A percentile compares a stretch with the other conserved stretches of the same genome.
phyloP scores from a whole-genome alignment of 2,888 invertebrate genomes.

The Zygaena filipendulae region DNA sequence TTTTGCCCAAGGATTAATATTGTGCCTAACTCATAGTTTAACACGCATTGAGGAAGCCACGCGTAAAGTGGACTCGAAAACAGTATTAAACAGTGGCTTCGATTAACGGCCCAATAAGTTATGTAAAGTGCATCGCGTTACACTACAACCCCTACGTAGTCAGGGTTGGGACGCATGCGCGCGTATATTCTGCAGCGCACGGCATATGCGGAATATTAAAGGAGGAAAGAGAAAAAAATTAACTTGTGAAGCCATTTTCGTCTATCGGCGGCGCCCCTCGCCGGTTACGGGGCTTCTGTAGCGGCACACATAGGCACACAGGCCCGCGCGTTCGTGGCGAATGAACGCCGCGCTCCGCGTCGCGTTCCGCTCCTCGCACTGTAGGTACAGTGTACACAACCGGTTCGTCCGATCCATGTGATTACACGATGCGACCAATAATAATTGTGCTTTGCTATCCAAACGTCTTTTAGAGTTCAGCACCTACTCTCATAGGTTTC shows the following conservation, averaged over 20 bases:
- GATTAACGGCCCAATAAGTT: constrained; percentile 65
- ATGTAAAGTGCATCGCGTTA: constrained; percentile 66
- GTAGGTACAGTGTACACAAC: constrained; percentile 22
- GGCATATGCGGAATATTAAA: constrained; percentile 69
- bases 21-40: constrained; percentile 17
- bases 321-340: constrained; percentile 42
- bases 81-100: constrained; percentile 62
- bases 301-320: constrained; percentile 51
- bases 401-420: constrained; percentile 36
- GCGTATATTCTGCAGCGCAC: constrained; percentile 55
- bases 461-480: too few species aligned
- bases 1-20: constrained; percentile 59
- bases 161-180: constrained; percentile 58
- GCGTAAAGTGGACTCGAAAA: constrained; percentile 58
- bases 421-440: constrained; percentile 41
- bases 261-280: constrained; percentile 59
- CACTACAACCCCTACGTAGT: constrained; percentile 55
- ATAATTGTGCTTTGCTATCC: constrained; percentile 48
- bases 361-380: constrained; percentile 12
- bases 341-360: constrained; percentile 29
- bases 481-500: too few species aligned
- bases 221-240: constrained; percentile 70
- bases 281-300: constrained; percentile 48
- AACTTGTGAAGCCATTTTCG: constrained; percentile 70
- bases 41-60: constrained; percentile 41